A percentile compares a stretch with the other conserved stretches of the same genome.
Evolutionary conservation across 2,113 vertebrate species (phyloP).

Genomic region (Podarcis raffonei): DNA sequence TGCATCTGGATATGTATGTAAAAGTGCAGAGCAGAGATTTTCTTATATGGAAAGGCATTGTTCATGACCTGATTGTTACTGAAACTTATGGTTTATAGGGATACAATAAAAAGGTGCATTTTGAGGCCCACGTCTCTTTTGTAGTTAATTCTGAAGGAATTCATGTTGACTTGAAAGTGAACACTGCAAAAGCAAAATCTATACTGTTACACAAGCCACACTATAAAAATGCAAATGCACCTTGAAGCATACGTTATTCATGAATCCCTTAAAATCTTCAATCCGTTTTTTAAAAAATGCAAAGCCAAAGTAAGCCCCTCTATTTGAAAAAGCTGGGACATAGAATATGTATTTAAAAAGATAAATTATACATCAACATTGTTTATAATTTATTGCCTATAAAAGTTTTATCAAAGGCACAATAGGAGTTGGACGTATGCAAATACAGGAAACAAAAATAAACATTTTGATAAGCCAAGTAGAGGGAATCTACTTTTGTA

Average conservation of each 20-base stretch:
- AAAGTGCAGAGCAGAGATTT: conserved; percentile 45
- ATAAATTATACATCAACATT: conserved; percentile 77
- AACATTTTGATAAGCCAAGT: conserved; percentile 57
- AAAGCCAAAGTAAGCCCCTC: conserved; percentile 67
- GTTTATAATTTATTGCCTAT: conserved; percentile 78
- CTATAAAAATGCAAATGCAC: conserved; percentile 78
- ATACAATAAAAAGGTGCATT: conserved; percentile 67
- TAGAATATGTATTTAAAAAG: conserved; percentile 81
- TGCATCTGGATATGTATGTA: background rate
- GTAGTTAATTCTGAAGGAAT: conserved; percentile 67
- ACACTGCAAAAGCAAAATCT: conserved; percentile 68
- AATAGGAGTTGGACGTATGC: conserved; percentile 66
- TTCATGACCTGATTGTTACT: conserved; percentile 29
- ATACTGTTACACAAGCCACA: conserved; percentile 65
- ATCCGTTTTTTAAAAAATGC: conserved; percentile 53
- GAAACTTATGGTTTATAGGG: conserved; percentile 50
- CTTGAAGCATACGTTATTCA: conserved; percentile 76
- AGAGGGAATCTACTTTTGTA: conserved; percentile 41
- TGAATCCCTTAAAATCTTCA: conserved; percentile 74
- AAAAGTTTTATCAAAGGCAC: conserved; percentile 79
- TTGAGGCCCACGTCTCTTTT: conserved; percentile 63
- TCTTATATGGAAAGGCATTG: conserved; percentile 13
- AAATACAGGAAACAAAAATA: conserved; percentile 71
- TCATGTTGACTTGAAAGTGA: conserved; percentile 66
- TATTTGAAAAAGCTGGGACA: conserved; percentile 70